phyloP scores from a whole-genome alignment of 2,888 invertebrate species.

The Drosophila incognita region DNA sequence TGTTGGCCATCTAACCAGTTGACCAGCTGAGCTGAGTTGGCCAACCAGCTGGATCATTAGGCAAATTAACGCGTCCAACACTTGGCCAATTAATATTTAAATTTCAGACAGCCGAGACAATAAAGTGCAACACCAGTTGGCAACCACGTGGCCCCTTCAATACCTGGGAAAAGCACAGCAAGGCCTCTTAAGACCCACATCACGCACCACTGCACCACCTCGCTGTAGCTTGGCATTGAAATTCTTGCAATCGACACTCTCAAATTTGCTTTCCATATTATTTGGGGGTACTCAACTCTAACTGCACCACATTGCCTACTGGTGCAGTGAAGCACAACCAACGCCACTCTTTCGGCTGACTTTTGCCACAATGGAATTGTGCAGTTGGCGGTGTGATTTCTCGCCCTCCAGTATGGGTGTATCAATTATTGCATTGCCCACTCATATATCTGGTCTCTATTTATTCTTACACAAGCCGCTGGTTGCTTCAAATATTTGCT shows the following conservation, averaged over 20 bases:
- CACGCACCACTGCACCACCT: conserved; percentile 57
- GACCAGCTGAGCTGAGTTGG: conserved; percentile 18
- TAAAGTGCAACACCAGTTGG: conserved; percentile 46
- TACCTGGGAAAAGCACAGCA: conserved; percentile 28
- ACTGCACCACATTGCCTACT: conserved; percentile 24
- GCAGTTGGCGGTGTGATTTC: conserved; percentile 31
- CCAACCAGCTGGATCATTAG: conserved; percentile 60
- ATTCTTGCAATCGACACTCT: conserved; percentile 48
- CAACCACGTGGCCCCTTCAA: conserved; percentile 37
- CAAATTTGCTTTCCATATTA: conserved; percentile 18
- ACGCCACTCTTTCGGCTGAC: conserved; percentile 32
- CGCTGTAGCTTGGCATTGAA: conserved; percentile 67
- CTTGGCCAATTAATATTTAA: conserved; percentile 65
- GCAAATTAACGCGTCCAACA: conserved; percentile 64
- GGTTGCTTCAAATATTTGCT: conserved; percentile 68
- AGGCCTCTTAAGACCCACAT: conserved; percentile 38
- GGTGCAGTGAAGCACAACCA: conserved; percentile 56
- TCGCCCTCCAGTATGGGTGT: conserved; percentile 27
- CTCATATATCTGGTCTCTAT: conserved; percentile 14
- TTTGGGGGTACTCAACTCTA: conserved; percentile 38
- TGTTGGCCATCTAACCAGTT: conserved; percentile 36
- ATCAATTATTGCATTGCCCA: conserved; percentile 47
- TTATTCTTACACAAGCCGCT: conserved; percentile 65
- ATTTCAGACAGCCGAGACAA: conserved; percentile 51
- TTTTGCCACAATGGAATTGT: conserved; percentile 50